Conservation (phyloP, 2,113 vertebrate genomes). For the Perccottus glenii region DNA sequence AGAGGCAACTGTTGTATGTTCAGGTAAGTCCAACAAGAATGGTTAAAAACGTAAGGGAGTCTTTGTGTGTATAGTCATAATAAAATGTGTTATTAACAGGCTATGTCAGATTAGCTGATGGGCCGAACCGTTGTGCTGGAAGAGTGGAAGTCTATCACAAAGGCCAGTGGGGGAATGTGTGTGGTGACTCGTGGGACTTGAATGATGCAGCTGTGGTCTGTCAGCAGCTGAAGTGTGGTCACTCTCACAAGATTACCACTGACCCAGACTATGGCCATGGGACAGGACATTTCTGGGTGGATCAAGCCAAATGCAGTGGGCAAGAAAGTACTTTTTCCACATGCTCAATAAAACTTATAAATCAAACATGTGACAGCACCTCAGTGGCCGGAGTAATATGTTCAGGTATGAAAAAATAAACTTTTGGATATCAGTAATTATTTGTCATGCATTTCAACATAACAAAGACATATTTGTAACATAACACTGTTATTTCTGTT, state of each 20-base stretch:
- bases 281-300: constrained; percentile 5
- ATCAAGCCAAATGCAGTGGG: constrained; percentile 56
- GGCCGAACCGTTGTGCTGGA: constrained; percentile 50
- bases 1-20: constrained; percentile 56
- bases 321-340: constrained; percentile 36
- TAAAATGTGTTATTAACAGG: constrained; percentile 33
- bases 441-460: too few relatives aligned
- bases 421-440: too few relatives aligned
- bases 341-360: constrained; percentile 24
- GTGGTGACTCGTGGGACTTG: constrained; percentile 62
- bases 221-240: constrained; percentile 56
- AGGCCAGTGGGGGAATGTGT: constrained; percentile 62
- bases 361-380: constrained; percentile 35
- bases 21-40: constrained; percentile 42
- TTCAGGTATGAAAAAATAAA: constrained; percentile 45
- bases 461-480: too few relatives aligned
- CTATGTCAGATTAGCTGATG: constrained; percentile 49
- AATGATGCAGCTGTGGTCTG: constrained; percentile 57
- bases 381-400: constrained; percentile 34
- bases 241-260: constrained; percentile 19
- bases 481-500: too few relatives aligned
- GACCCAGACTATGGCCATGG: constrained; percentile 12
- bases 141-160: constrained; percentile 59
- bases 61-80: too few relatives aligned
- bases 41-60: background rate